Evolutionary conservation across 2,113 vertebrate species (phyloP).

Genomic region (Mionectes macconnelli): DNA sequence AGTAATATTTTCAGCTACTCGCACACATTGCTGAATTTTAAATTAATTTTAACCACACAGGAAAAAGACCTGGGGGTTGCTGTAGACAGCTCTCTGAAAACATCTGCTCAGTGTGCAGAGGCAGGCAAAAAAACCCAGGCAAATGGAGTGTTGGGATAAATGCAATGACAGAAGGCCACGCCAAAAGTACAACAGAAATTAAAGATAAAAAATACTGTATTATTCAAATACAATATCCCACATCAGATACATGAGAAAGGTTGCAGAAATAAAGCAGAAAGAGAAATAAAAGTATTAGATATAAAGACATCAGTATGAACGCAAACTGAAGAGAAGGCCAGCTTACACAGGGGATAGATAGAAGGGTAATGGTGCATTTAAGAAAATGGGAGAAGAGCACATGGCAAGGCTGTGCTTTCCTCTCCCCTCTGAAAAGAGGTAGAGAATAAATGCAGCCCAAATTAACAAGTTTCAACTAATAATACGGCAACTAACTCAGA

Average conservation of each 20-base stretch:
- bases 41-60: constrained; percentile 32
- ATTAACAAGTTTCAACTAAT: neutral
- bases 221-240: neutral
- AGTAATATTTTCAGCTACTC: constrained; percentile 28
- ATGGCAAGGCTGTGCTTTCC: neutral
- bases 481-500: neutral
- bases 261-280: neutral
- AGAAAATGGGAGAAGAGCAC: neutral
- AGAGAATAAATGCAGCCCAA: neutral
- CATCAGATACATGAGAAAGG: neutral
- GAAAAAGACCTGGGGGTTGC: constrained; percentile 48
- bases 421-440: neutral
- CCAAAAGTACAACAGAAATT: neutral
- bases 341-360: neutral
- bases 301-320: neutral
- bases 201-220: neutral
- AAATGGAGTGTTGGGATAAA: neutral
- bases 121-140: neutral
- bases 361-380: neutral
- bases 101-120: constrained; percentile 39
- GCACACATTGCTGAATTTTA: constrained; percentile 26
- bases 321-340: neutral
- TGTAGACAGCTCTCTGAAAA: constrained; percentile 24
- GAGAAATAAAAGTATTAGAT: neutral
- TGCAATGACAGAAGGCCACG: neutral